Evolutionary conservation across 1,140 invertebrate species (phyloP).

Genomic region (Drosophila saltans): DNA sequence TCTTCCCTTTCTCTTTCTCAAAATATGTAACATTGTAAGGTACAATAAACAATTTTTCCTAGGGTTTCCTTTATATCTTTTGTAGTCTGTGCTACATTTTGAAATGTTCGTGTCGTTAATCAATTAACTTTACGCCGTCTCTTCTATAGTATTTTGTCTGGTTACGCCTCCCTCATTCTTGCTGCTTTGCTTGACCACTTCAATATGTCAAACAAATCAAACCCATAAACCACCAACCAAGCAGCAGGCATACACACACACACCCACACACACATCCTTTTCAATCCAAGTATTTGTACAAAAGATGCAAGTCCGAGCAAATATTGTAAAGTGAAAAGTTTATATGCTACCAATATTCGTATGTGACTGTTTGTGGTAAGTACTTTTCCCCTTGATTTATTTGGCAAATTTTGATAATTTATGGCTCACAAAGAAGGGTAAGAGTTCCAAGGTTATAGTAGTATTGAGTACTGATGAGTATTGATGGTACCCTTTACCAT

Average conservation of each 20-base stretch:
- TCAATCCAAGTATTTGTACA: constrained; percentile 23
- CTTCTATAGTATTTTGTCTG: background rate
- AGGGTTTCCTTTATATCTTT: constrained; percentile 26
- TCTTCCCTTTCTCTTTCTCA: background rate
- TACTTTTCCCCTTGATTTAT: constrained; percentile 63
- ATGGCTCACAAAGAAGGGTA: constrained; percentile 32
- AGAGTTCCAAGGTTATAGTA: background rate
- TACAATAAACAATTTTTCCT: constrained; percentile 37
- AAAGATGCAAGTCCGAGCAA: constrained; percentile 55
- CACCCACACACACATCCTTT: background rate
- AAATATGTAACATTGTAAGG: constrained; percentile 42
- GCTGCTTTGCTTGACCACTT: constrained; percentile 70
- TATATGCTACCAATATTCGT: constrained; percentile 54
- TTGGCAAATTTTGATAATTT: constrained; percentile 71
- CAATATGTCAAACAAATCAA: constrained; percentile 78
- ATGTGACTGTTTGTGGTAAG: constrained; percentile 50
- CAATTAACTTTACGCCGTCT: constrained; percentile 71
- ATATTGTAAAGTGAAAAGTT: constrained; percentile 78
- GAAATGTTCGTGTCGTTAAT: constrained; percentile 62
- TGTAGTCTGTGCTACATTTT: constrained; percentile 38
- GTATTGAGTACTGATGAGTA: too few species aligned
- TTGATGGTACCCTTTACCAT: constrained; percentile 10
- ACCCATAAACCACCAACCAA: constrained; percentile 34
- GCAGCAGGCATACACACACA: too few species aligned
- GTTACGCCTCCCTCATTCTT: constrained; percentile 60